Evolutionary conservation across 1,140 invertebrate genomes (phyloP), one percentile per base, ranked within the genome.

Genomic region (Atta colombica): DNA sequence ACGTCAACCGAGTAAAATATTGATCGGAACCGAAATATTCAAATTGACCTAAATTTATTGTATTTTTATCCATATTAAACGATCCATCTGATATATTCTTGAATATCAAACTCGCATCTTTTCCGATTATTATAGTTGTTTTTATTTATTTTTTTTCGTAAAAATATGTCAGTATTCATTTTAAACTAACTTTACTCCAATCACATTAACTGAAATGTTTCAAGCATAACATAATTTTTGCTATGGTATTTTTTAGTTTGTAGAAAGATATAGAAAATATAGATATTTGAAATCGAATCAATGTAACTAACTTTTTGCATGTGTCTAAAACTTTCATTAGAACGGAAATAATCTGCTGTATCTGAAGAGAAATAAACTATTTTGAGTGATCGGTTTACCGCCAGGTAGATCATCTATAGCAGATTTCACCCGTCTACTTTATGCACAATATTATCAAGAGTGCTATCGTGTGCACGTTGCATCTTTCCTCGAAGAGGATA

Each of bases 401-500:
- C 65, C 77, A 85, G 75, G 81, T 90, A 84, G 60, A 90, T 90
- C 78, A 74, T 60, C 21, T 35, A 58, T 53, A n/a, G 25, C 78
- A 74, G 51, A 58, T 85, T 84, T 87, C 86, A 90, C 31, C 82
- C 71, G 61, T 77, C 81, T 81, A 92, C 39, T 80, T 85, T 65
- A 77, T 68, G 75, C 80, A 87, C 84, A 68, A 89, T 90, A 90
- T 87, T 85, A 78, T 69, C 53, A 51, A 61, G 60, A 66, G 78
- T 86, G 74, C 89, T 75, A 92, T 92, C 89, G 88, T 88, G 90
- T 89, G 89, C 90, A 16, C 25, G 3, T 39, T 68, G n/a, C 87
- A 86, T 85, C 77, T 77, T 85, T 82, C 87, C 28, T 87, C 28
- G 16, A 39, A 39, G 25, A 21, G 21, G 21, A 45, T 21, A n/a